Evolutionary conservation across 2,888 invertebrate genomes (phyloP), one percentile per base, ranked within the genome.

Genomic region (Athripsodes cinereus): DNA sequence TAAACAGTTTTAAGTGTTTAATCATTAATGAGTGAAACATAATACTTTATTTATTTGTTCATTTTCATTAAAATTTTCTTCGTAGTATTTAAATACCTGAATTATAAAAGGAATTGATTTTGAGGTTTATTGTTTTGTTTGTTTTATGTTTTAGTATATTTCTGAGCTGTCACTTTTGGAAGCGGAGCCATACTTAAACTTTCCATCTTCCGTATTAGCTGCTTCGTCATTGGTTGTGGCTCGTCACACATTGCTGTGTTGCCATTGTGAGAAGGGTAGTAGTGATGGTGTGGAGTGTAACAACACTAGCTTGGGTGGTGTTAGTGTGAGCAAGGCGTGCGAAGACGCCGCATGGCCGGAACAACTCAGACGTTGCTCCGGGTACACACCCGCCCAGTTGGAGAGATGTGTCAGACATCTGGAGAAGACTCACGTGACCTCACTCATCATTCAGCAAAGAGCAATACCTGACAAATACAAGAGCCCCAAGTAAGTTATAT

Each of bases 381-480:
- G 87, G 6, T 94, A 92, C 74, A 72, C 74, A 47, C 68, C 87
- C 22, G 74, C 74, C 8, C 76, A 92, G 62, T 77, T 96, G 58
- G 80, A 81, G 63, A 75, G 81, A 18, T 86, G 90, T 64, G 75
- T 92, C 56, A 73, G 81, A 22, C 80, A 85, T 67, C 78, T 95
- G 59, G 82, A 84, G 58, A 80, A 82, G 66, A 82, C 90, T 13
- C 92, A 91, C 70, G 71, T 76, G 52, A 83, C 83, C 68, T 88
- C 91, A 2, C 71, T 80, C 6, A 76, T 73, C 44, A 79, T 86
- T 65, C 82, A 84, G 40, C 92, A 94, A 70, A 90, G 90, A 71
- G 92, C 95, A 51, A 88, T 95, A 64, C 84, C 86, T 64, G 94
- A 95, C 69, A 96, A 96, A 76, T 96, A 93, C 77, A 90, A 86